phyloP scores from a whole-genome alignment of 2,113 vertebrate genomes.

The Camelus bactrianus region DNA sequence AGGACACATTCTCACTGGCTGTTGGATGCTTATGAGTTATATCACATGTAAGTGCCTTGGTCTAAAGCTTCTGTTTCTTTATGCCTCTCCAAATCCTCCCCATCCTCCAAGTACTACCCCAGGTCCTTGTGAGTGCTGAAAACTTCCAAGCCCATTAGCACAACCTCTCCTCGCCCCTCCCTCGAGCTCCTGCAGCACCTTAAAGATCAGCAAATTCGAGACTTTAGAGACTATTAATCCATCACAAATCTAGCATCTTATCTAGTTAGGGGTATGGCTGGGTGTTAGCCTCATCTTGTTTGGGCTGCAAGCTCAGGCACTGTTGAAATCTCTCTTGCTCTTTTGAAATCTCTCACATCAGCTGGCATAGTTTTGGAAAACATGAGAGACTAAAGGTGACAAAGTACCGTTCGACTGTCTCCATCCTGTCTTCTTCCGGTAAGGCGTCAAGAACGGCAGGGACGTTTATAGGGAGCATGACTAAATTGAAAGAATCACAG shows the following conservation, averaged over 20 bases:
- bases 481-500: slow-evolving; percentile 84
- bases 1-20: not conserved
- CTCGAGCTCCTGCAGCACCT: not conserved
- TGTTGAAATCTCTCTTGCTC: not conserved
- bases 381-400: not conserved
- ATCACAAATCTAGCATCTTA: fast-evolving
- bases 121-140: not conserved
- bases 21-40: not conserved
- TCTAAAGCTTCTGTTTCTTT: not conserved
- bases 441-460: slow-evolving; percentile 81
- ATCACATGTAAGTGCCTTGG: not conserved
- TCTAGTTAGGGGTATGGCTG: not conserved
- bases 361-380: not conserved
- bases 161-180: not conserved
- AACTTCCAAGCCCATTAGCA: not conserved
- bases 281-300: not conserved
- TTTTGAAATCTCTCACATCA: not conserved
- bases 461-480: slow-evolving; percentile 85
- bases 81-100: not conserved
- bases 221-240: not conserved
- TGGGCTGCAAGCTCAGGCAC: not conserved
- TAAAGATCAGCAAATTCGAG: fast-evolving
- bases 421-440: slow-evolving; percentile 86
- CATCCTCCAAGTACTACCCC: not conserved
- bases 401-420: slow-evolving; percentile 82